Conservation (phyloP, 1,140 invertebrate species). For the Amyelois transitella region DNA sequence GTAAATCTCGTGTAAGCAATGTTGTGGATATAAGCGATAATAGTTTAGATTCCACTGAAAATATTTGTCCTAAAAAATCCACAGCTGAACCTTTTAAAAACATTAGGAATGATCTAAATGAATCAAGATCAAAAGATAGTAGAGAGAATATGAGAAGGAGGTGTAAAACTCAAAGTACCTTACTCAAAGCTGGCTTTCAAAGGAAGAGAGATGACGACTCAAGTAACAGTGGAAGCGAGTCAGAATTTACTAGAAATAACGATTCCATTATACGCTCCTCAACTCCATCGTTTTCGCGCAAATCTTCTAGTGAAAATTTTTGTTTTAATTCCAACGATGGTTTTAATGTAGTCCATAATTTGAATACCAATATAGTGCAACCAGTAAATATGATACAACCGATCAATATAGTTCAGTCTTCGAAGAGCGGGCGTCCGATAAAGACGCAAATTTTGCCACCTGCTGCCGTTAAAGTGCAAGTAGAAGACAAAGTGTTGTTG, state of each 20-base stretch:
- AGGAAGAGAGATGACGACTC: slow-evolving; percentile 47
- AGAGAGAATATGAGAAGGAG: slow-evolving; percentile 50
- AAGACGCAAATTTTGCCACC: slow-evolving; percentile 60
- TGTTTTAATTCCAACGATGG: slow-evolving; percentile 41
- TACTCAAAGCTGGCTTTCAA: slow-evolving; percentile 63
- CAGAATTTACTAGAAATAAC: slow-evolving; percentile 30
- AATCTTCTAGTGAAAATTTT: slow-evolving; percentile 49
- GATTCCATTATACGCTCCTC: slow-evolving; percentile 16
- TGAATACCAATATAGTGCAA: slow-evolving; percentile 55
- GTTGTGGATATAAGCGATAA: slow-evolving; percentile 46
- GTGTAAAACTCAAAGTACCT: slow-evolving; percentile 61
- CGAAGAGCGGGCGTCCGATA: slow-evolving; percentile 50
- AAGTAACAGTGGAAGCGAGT: slow-evolving; percentile 61
- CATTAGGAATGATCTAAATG: slow-evolving; percentile 40
- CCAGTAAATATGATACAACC: slow-evolving; percentile 61
- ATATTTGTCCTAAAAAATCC: slow-evolving; percentile 59
- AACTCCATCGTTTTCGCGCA: slow-evolving; percentile 31
- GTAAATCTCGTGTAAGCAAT: slow-evolving; percentile 39
- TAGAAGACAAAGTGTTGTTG: slow-evolving; percentile 78
- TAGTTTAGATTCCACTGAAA: slow-evolving; percentile 64
- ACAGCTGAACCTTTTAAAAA: slow-evolving; percentile 33
- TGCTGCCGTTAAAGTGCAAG: slow-evolving; percentile 77
- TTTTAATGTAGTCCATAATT: slow-evolving; percentile 51
- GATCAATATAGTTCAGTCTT: slow-evolving; percentile 56
- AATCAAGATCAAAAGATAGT: slow-evolving; percentile 41